phyloP scores from a whole-genome alignment of 2,797 vertebrate genomes.

The Bryconaethiops microstoma region DNA sequence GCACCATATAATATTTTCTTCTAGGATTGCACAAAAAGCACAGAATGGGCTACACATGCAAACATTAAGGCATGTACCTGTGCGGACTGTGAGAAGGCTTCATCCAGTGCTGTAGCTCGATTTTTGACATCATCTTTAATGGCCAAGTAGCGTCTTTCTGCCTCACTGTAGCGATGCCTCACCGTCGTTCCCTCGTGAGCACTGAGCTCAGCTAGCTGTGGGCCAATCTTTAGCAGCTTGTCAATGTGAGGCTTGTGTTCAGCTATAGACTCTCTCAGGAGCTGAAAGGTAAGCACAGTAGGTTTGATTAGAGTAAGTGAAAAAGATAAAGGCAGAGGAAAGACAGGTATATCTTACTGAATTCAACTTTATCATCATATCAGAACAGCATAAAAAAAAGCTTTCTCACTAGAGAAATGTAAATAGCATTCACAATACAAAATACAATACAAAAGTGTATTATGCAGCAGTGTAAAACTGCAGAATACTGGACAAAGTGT shows the following conservation, averaged over 20 bases:
- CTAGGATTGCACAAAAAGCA: too few species aligned
- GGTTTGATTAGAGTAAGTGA: neutral
- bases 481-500: too few species aligned
- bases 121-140: conserved; percentile 95
- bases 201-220: conserved; percentile 91
- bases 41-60: neutral
- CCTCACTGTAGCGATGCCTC: conserved; percentile 82
- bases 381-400: neutral
- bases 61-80: conserved; percentile 79
- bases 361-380: too few species aligned
- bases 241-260: conserved; percentile 99
- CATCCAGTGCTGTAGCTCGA: conserved; percentile 86
- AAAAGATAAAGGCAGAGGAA: too few species aligned
- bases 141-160: conserved; percentile 83
- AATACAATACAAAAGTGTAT: too few species aligned
- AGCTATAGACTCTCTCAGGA: conserved; percentile 93
- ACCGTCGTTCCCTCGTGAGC: conserved; percentile 86
- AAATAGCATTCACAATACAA: too few species aligned
- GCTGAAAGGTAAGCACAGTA: conserved; percentile 70
- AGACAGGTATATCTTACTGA: too few species aligned
- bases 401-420: too few species aligned
- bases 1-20: neutral
- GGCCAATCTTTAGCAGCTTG: conserved; percentile 97
- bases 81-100: conserved; percentile 92
- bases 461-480: too few species aligned